Evolutionary conservation across 2,113 vertebrate genomes (phyloP).

Genomic region (Peromyscus californicus): DNA sequence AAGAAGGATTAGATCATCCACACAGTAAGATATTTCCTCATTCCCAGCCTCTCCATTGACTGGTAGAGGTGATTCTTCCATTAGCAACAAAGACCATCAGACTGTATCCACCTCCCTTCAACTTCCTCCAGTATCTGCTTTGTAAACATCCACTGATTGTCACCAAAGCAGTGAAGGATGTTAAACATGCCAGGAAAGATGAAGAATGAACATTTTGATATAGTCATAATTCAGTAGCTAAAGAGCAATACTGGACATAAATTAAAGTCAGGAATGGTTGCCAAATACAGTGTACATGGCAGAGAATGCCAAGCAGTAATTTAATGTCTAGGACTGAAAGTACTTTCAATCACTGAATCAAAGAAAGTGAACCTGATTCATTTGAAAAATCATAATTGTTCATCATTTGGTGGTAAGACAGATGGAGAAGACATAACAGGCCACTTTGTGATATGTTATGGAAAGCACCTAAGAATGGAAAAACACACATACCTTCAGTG

Average conservation of each 20-base stretch:
- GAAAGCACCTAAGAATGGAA: background rate
- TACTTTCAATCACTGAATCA: background rate
- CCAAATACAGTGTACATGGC: background rate
- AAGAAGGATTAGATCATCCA: background rate
- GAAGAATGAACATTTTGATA: background rate
- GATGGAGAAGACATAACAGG: background rate
- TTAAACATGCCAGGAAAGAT: background rate
- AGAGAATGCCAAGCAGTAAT: background rate
- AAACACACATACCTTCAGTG: background rate
- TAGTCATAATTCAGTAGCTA: background rate
- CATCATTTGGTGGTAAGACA: background rate
- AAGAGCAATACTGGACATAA: background rate
- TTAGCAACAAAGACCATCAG: too few species aligned
- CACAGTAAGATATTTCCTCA: background rate
- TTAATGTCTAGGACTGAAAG: background rate
- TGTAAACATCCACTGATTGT: background rate
- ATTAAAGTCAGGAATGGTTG: background rate
- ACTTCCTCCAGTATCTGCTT: too few species aligned
- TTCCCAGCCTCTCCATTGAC: background rate
- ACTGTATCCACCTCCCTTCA: too few species aligned
- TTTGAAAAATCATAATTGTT: background rate
- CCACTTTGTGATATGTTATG: fast-evolving
- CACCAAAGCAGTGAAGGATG: background rate
- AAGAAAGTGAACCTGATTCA: background rate
- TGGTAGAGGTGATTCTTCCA: background rate